Evolutionary conservation across 2,888 invertebrate genomes (phyloP), one percentile per base, ranked within the genome.

Genomic region (Parnassius orleans): DNA sequence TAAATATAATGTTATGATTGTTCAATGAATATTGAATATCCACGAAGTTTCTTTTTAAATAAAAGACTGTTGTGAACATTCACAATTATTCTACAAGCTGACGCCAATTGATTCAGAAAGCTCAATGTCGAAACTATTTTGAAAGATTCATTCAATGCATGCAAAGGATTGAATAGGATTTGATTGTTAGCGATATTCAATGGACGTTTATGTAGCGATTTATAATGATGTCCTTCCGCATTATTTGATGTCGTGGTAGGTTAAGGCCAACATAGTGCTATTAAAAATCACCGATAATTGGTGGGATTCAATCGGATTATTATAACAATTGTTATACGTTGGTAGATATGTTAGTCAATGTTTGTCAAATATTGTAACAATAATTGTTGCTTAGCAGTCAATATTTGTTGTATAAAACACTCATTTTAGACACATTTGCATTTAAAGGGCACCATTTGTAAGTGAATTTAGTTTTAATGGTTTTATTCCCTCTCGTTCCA

Each of bases 221-320:
- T 60, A 41, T 56, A 56, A 43, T 33, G n/a, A 48, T 60, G 63
- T 63, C 63, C 63, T 63, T 63, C 63, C 60, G 63, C 60, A 57
- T 63, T 59, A 63, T 63, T 59, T 44, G 50, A 14, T 60, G 53
- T 60, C 60, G 56, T 60, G 53, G 51, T 60, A 60, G 59, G 63
- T 63, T 63, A 63, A 63, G 63, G 63, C 56, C 63, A 51, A 41
- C 43, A 47, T 10, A 47, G 19, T 24, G 57, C 41, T 14, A 51
- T 63, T 60, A 15, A 52, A 53, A 42, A 47, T 60, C 43, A 56
- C 53, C 9, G 47, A 60, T 63, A 59, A 63, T 60, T 63, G 56
- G 3, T 33, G 47, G 19, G 55, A 55, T 46, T 47, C 59, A 55
- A 52, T 63, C 46, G 44, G 11, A 48, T 50, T 58, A 48, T n/a